Conservation (phyloP, 2,113 vertebrate genomes). For the Periophthalmodon schlosseri region DNA sequence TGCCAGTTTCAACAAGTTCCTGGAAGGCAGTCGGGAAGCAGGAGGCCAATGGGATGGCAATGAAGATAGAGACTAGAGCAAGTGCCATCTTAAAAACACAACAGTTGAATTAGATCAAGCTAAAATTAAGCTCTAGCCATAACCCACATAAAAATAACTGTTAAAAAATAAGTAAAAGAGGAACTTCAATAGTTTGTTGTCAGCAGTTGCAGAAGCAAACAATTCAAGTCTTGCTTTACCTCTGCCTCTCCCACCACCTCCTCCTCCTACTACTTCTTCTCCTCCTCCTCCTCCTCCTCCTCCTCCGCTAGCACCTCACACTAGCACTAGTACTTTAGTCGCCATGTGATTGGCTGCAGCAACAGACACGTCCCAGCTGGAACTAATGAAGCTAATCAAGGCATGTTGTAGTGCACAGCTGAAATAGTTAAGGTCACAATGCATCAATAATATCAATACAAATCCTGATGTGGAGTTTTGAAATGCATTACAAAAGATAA, state of each 20-base stretch:
- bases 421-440: slow-evolving; percentile 23
- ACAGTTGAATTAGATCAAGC: not conserved
- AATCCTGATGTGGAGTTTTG: not conserved
- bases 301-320: not conserved
- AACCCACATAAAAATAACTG: not conserved
- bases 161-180: not conserved
- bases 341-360: slow-evolving; percentile 55
- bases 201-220: not conserved
- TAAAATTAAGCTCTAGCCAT: not conserved
- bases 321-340: slow-evolving; percentile 4
- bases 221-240: slow-evolving; percentile 10
- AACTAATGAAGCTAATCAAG: slow-evolving; percentile 39
- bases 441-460: not conserved
- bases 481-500: slow-evolving; percentile 11
- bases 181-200: not conserved
- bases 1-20: slow-evolving; percentile 49
- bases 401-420: not conserved
- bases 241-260: not conserved
- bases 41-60: slow-evolving; percentile 57
- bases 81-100: slow-evolving; percentile 65
- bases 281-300: not conserved
- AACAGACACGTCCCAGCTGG: slow-evolving; percentile 35
- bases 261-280: no score
- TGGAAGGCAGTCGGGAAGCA: slow-evolving; percentile 68
- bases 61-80: slow-evolving; percentile 48